Conservation (phyloP, 2,797 vertebrate species). For the Macroramphosus scolopax region DNA sequence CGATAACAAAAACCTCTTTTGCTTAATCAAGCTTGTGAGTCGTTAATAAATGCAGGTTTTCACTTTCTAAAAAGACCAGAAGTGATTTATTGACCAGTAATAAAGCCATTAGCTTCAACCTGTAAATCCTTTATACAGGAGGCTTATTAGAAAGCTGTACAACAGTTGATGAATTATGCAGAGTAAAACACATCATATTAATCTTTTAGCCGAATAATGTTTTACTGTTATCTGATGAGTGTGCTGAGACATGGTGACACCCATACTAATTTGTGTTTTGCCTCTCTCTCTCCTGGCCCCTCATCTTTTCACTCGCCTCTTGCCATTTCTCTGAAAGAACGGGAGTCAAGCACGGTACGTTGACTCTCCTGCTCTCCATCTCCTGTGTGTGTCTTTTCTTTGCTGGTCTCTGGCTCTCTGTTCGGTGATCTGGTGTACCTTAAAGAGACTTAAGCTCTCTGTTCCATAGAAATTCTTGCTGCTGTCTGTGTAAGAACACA, state of each 20-base stretch:
- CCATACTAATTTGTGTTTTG: constrained; percentile 71
- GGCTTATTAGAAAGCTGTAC: not conserved
- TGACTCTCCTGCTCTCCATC: constrained; percentile 30
- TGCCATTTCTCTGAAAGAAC: constrained; percentile 80
- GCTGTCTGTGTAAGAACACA: constrained; percentile 55
- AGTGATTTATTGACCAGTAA: constrained; percentile 8
- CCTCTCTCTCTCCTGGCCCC: constrained; percentile 65
- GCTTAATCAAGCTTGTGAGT: too few species aligned
- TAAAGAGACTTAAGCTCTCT: constrained; percentile 49
- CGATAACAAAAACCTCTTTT: too few species aligned
- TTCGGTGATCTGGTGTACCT: constrained; percentile 68
- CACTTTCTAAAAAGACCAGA: not conserved
- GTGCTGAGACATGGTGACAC: constrained; percentile 7
- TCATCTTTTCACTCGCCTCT: constrained; percentile 71
- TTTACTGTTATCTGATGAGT: constrained; percentile 12
- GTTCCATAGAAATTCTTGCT: constrained; percentile 51
- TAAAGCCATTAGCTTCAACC: not conserved
- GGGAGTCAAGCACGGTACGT: constrained; percentile 92
- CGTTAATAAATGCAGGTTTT: not conserved
- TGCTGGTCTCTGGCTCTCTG: constrained; percentile 33
- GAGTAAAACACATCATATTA: too few species aligned
- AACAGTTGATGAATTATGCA: not conserved
- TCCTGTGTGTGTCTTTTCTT: constrained; percentile 42
- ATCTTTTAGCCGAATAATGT: constrained; percentile 6
- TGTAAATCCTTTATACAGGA: not conserved